Conservation (phyloP, 2,113 vertebrate genomes). For the Odontesthes bonariensis region DNA sequence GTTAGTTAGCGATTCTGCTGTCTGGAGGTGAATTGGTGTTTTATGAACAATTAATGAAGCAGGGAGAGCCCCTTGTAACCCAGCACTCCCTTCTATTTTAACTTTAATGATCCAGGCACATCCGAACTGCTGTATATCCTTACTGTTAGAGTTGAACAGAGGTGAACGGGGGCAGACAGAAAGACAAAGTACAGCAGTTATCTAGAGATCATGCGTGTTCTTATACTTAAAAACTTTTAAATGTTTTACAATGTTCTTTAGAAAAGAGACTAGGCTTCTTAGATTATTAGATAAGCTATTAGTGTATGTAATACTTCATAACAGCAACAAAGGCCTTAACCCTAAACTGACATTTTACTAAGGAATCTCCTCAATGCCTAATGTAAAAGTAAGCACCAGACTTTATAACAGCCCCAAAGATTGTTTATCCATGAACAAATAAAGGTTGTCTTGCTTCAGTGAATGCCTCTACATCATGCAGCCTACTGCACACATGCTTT, state of each 20-base stretch:
- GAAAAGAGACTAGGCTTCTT: too few relatives aligned
- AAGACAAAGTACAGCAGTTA: not conserved
- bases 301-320: not conserved
- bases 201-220: not conserved
- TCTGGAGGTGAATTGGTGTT: conserved; percentile 62
- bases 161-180: not conserved
- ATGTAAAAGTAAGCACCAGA: not conserved
- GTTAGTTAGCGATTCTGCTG: conserved; percentile 41
- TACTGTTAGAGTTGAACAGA: not conserved
- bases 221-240: not conserved
- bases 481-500: too few relatives aligned
- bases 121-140: conserved; percentile 42
- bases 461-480: too few relatives aligned
- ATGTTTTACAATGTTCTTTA: not conserved
- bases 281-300: not conserved
- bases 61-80: conserved; percentile 64
- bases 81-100: conserved; percentile 43
- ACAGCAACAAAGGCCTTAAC: too few relatives aligned
- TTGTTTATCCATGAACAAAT: too few relatives aligned
- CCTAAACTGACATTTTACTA: too few relatives aligned
- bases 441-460: too few relatives aligned
- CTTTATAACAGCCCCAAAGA: not conserved
- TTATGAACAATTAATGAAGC: conserved; percentile 61
- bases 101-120: conserved; percentile 63
- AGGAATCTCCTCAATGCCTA: not conserved